A percentile compares a stretch with the other conserved stretches of the same genome.
Conservation (phyloP, 2,797 vertebrate genomes). For the Anolis apletophallus region DNA sequence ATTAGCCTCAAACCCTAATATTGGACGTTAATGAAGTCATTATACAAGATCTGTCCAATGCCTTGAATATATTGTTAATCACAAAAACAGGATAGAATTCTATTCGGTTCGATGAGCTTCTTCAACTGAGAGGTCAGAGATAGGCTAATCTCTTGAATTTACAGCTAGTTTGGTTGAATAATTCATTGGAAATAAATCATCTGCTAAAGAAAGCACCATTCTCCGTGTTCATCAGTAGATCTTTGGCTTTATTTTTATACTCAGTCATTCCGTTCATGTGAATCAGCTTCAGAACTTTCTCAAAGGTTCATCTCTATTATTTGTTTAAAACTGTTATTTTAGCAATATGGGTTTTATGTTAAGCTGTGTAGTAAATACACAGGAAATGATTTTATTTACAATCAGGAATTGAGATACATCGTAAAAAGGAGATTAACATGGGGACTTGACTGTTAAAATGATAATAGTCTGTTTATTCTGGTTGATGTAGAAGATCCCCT, state of each 20-base stretch:
- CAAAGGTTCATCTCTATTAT: slow-evolving; percentile 42
- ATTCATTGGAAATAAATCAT: slow-evolving; percentile 63
- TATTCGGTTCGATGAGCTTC: slow-evolving; percentile 31
- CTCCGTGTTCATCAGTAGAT: slow-evolving; percentile 30
- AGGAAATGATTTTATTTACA: slow-evolving; percentile 4
- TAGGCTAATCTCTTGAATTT: slow-evolving; percentile 32
- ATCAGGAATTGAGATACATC: background rate
- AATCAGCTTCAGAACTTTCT: slow-evolving; percentile 42
- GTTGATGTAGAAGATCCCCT: no score
- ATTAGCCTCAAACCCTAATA: slow-evolving; percentile 14
- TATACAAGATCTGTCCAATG: slow-evolving; percentile 10
- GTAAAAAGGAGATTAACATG: background rate
- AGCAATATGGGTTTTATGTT: background rate
- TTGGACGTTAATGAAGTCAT: slow-evolving; percentile 36
- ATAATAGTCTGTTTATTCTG: background rate
- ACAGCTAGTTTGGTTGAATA: slow-evolving; percentile 55
- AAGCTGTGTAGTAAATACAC: background rate
- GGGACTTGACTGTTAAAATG: background rate
- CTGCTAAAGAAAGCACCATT: slow-evolving; percentile 41
- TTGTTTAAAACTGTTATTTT: slow-evolving; percentile 15
- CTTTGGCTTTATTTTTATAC: slow-evolving; percentile 41
- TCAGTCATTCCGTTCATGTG: slow-evolving; percentile 47
- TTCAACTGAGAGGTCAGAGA: slow-evolving; percentile 55
- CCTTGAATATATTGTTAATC: slow-evolving; percentile 50
- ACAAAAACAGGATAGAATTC: slow-evolving; percentile 43